Percentiles rank a stretch among this genome's conserved stretches.
Conservation (phyloP, 2,113 vertebrate species). For the Shinisaurus crocodilurus region DNA sequence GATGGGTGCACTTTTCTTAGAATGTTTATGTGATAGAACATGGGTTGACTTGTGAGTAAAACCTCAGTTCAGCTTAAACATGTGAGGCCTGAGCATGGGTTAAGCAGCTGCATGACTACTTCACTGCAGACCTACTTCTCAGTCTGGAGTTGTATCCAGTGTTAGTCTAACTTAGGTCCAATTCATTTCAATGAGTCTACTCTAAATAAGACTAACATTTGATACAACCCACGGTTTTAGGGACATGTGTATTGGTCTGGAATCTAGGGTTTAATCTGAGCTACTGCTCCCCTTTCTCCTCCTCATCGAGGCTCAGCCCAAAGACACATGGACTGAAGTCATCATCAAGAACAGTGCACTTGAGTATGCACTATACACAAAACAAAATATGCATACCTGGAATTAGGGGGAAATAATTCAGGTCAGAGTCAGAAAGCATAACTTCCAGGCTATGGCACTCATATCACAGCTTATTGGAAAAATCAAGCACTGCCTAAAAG, state of each 20-base stretch:
- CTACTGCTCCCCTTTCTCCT: background rate
- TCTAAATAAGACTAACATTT: no score
- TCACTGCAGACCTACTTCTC: background rate
- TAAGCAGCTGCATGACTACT: background rate
- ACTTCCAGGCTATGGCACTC: background rate
- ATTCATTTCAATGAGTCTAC: no score
- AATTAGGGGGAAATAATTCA: background rate
- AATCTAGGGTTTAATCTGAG: background rate
- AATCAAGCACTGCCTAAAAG: background rate
- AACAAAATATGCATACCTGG: background rate
- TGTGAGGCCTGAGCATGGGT: background rate
- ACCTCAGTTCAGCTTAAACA: no score
- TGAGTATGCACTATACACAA: background rate
- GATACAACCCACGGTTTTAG: background rate
- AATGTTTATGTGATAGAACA: background rate
- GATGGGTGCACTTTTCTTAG: background rate
- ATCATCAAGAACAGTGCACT: background rate
- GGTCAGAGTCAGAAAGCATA: background rate
- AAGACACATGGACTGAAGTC: background rate
- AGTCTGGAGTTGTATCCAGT: background rate
- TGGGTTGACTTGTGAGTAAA: background rate
- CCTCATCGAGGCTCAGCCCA: background rate
- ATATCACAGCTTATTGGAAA: background rate
- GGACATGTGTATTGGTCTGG: background rate
- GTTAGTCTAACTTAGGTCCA: no score